phyloP scores from a whole-genome alignment of 2,113 vertebrate species.

The Uria lomvia region DNA sequence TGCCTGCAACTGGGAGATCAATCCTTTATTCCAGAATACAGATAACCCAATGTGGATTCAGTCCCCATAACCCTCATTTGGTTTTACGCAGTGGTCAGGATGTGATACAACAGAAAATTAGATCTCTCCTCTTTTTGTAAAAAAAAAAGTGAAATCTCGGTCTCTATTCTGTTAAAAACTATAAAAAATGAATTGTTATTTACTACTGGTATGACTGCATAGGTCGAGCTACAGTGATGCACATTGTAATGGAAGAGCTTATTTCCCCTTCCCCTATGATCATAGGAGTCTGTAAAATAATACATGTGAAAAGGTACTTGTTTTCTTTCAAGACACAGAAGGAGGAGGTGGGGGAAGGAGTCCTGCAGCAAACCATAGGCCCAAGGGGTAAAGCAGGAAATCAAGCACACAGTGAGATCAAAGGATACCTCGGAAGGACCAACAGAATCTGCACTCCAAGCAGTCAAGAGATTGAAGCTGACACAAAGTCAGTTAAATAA shows the following conservation, averaged over 20 bases:
- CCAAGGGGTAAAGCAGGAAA: slow-evolving; percentile 38
- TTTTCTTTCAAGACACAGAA: neutral
- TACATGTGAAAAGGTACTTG: neutral
- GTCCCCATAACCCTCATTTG: neutral
- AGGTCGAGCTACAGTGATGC: neutral
- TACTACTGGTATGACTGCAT: neutral
- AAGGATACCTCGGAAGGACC: slow-evolving; percentile 48
- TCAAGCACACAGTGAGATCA: slow-evolving; percentile 39
- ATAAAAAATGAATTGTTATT: neutral
- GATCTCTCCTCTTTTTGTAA: neutral
- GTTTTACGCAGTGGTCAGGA: neutral
- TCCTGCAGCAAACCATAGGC: neutral
- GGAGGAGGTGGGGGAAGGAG: neutral
- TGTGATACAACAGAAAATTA: neutral
- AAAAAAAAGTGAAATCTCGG: neutral
- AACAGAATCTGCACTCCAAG: slow-evolving; percentile 34
- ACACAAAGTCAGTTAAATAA: slow-evolving; percentile 69
- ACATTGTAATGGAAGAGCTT: neutral
- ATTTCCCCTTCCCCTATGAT: neutral
- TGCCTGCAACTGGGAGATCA: neutral
- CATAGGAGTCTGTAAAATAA: neutral
- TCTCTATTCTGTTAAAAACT: neutral
- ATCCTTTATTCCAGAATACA: neutral
- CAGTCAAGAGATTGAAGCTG: slow-evolving; percentile 69
- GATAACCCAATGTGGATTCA: neutral